Conservation (phyloP, 2,113 vertebrate species). For the Xenopus borealis region DNA sequence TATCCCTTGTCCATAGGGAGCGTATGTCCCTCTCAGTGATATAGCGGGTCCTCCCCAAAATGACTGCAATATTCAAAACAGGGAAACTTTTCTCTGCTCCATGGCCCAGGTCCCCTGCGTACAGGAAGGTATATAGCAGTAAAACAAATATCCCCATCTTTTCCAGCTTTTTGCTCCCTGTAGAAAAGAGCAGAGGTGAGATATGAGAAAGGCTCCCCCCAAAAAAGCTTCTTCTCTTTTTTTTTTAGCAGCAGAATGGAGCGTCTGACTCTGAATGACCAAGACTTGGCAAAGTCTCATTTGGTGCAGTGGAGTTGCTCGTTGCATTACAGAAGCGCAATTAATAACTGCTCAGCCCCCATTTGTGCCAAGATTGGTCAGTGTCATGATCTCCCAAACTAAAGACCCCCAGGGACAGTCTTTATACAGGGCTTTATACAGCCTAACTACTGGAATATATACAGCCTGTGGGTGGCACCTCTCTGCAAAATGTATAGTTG, state of each 20-base stretch:
- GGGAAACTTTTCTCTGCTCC: conserved; percentile 83
- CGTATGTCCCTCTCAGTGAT: conserved; percentile 88
- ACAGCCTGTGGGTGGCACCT: neutral
- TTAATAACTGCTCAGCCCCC: conserved; percentile 8
- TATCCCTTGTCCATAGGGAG: conserved; percentile 88
- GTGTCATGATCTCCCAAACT: conserved; percentile 14
- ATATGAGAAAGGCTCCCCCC: no score
- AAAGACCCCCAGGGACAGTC: neutral
- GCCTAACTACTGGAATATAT: conserved; percentile 16
- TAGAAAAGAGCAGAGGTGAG: conserved; percentile 39
- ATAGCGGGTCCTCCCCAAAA: conserved; percentile 87
- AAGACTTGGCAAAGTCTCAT: neutral
- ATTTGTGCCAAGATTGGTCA: conserved; percentile 11
- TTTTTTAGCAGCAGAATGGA: no score
- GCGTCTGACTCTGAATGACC: no score
- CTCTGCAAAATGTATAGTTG: conserved; percentile 25
- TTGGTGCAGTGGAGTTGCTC: conserved; percentile 28
- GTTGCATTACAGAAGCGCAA: neutral
- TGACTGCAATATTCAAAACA: conserved; percentile 93
- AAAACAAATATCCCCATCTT: conserved; percentile 86
- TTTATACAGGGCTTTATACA: neutral
- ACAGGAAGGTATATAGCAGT: conserved; percentile 77
- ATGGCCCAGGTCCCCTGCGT: conserved; percentile 62
- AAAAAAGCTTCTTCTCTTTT: no score
- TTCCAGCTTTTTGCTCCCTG: conserved; percentile 85